These are phyloP conservation scores for Kuschelorhynchus macadamiae DNA, from an alignment of 2,888 invertebrate species.

Conservation along the genomic window DNA sequence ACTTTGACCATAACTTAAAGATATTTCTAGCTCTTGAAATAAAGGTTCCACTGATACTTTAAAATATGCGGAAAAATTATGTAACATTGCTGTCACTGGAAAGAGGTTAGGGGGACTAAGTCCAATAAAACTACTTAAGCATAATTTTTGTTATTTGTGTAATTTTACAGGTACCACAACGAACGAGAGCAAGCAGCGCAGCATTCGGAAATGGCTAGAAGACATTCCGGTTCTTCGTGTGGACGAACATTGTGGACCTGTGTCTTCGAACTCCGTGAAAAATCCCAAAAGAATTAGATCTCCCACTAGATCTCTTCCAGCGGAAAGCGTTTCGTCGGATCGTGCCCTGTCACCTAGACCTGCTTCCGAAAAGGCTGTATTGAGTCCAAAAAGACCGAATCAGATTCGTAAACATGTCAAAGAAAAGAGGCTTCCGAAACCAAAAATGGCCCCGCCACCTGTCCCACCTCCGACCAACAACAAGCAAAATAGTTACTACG, in stretches of 20 bases:
- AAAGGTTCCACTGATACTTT: no score
- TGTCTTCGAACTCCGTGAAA: constrained; percentile 10
- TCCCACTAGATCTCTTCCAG: constrained; percentile 63
- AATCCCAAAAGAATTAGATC: constrained; percentile 59
- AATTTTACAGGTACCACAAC: constrained; percentile 59
- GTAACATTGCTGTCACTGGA: no score
- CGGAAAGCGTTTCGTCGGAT: constrained; percentile 55
- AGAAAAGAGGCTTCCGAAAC: constrained; percentile 55
- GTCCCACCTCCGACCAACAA: constrained; percentile 62
- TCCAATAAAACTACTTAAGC: no score
- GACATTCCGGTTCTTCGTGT: constrained; percentile 73
- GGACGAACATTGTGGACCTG: constrained; percentile 26
- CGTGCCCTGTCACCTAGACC: constrained; percentile 59
- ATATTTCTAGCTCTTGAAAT: no score
- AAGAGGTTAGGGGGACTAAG: no score
- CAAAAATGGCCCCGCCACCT: constrained; percentile 66
- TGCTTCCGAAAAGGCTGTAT: constrained; percentile 51
- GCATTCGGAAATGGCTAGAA: constrained; percentile 83
- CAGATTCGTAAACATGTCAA: constrained; percentile 38
- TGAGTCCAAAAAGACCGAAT: constrained; percentile 31
- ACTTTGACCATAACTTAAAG: no score
- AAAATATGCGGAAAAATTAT: no score
- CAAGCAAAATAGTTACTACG: constrained; percentile 45
- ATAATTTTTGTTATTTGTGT: no score
- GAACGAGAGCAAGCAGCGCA: constrained; percentile 81